Evolutionary conservation across 2,797 vertebrate species (phyloP).

Genomic region (Sylvia borin): DNA sequence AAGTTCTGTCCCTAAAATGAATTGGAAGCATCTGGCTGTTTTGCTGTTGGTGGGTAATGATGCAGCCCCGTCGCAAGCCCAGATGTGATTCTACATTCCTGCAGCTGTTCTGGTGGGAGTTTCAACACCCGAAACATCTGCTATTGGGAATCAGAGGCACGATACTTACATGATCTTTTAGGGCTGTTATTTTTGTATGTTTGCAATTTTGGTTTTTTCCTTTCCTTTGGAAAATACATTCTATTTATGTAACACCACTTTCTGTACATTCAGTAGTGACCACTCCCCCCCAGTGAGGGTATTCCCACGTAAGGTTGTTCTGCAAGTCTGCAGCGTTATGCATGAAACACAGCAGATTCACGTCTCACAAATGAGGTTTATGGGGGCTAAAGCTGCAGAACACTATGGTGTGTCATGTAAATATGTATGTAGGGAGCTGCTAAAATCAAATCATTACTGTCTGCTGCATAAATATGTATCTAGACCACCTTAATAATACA

Average conservation of each 20-base stretch:
- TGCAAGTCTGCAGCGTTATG: rapidly evolving
- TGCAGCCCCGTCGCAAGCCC: conserved; percentile 74
- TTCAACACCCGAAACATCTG: conserved; percentile 81
- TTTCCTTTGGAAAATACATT: conserved; percentile 65
- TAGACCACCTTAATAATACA: conserved; percentile 41
- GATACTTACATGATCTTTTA: conserved; percentile 72
- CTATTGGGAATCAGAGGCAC: conserved; percentile 75
- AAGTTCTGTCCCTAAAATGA: conserved; percentile 73
- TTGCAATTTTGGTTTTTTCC: not conserved
- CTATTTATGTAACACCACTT: not conserved
- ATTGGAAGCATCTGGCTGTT: conserved; percentile 79
- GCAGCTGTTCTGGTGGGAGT: conserved; percentile 83
- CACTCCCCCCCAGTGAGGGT: not conserved
- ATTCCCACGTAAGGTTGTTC: not conserved
- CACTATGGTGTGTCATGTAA: conserved; percentile 60
- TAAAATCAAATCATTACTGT: conserved; percentile 65
- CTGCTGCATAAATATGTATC: conserved; percentile 50
- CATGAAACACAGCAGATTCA: not conserved
- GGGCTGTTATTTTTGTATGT: conserved; percentile 67
- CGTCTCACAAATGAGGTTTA: conserved; percentile 36
- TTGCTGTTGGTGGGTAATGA: conserved; percentile 79
- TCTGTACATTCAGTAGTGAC: conserved; percentile 15
- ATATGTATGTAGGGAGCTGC: conserved; percentile 50
- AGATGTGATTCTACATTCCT: conserved; percentile 82
- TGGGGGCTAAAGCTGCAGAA: conserved; percentile 52